Conservation (phyloP, 2,888 invertebrate species). For the Auanema freiburgensis region DNA sequence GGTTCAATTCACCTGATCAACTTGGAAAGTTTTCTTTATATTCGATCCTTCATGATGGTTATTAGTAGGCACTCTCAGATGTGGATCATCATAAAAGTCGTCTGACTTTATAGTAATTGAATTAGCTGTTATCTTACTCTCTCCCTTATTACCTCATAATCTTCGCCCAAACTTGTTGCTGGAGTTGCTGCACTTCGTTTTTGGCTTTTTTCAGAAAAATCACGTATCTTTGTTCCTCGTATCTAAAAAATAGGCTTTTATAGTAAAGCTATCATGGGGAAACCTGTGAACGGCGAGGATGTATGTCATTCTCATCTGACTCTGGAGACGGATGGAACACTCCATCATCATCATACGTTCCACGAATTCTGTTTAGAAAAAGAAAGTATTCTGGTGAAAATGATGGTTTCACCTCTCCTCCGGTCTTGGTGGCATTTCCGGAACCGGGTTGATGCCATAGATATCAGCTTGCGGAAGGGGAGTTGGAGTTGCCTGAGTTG, state of each 20-base stretch:
- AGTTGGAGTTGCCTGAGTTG: constrained; percentile 11
- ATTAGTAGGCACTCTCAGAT: constrained; percentile 5
- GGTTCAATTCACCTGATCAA: too few relatives aligned
- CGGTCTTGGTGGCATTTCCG: constrained; percentile 20
- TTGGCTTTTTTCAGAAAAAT: neutral
- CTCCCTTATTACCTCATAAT: neutral
- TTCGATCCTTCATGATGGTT: too few relatives aligned
- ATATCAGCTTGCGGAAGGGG: constrained; percentile 5
- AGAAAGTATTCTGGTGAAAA: neutral
- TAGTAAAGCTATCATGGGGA: neutral
- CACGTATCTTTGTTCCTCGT: neutral
- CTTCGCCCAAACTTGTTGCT: neutral
- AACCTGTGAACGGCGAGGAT: neutral
- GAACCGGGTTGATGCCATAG: constrained; percentile 16
- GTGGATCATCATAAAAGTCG: constrained; percentile 17
- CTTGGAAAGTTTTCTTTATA: too few relatives aligned
- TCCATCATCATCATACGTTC: constrained; percentile 18
- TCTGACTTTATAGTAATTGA: constrained; percentile 6
- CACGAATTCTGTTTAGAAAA: constrained; percentile 11
- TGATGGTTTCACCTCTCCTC: constrained; percentile 12
- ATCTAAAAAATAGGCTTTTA: neutral
- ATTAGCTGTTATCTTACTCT: too few relatives aligned
- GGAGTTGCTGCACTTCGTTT: neutral
- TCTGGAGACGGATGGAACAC: constrained; percentile 17
- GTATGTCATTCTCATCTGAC: neutral